Percentiles rank a stretch among this genome's conserved stretches.
Conservation (phyloP, 2,113 vertebrate genomes). For the Symphodus melops region DNA sequence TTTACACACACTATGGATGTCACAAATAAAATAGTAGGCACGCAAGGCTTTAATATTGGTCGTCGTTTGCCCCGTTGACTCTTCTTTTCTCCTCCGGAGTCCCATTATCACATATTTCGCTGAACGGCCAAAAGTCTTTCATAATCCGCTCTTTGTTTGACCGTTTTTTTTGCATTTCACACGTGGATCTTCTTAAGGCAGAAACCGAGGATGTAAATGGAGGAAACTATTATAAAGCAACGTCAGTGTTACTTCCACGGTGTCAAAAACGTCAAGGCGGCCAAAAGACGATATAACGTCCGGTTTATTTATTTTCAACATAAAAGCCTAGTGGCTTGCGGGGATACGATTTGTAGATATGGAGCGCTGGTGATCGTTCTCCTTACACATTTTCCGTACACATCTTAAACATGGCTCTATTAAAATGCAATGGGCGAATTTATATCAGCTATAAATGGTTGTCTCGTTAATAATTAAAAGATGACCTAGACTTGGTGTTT, state of each 20-base stretch:
- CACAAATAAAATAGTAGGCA: too few relatives aligned
- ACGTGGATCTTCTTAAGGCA: not conserved
- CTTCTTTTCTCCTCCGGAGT: too few relatives aligned
- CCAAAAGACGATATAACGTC: not conserved
- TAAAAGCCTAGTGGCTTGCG: constrained; percentile 5
- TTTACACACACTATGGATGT: too few relatives aligned
- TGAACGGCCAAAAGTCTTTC: too few relatives aligned
- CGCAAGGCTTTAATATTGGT: too few relatives aligned
- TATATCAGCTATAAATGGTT: not conserved
- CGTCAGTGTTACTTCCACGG: constrained; percentile 49
- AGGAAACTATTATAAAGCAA: constrained; percentile 6
- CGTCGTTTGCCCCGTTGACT: too few relatives aligned
- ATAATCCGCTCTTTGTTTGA: not conserved
- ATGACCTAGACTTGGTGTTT: not conserved
- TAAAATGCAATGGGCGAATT: too few relatives aligned
- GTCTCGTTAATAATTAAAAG: not conserved
- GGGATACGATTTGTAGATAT: too few relatives aligned
- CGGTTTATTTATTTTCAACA: constrained; percentile 17
- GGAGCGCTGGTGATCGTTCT: too few relatives aligned
- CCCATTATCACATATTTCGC: too few relatives aligned
- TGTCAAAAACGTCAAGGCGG: constrained; percentile 16
- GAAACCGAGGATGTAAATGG: not conserved
- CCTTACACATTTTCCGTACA: too few relatives aligned
- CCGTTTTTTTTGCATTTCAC: not conserved
- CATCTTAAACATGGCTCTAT: too few relatives aligned